Evolutionary conservation across 2,888 invertebrate genomes (phyloP), one percentile per base, ranked within the genome.

Genomic region (Beris morrisii): DNA sequence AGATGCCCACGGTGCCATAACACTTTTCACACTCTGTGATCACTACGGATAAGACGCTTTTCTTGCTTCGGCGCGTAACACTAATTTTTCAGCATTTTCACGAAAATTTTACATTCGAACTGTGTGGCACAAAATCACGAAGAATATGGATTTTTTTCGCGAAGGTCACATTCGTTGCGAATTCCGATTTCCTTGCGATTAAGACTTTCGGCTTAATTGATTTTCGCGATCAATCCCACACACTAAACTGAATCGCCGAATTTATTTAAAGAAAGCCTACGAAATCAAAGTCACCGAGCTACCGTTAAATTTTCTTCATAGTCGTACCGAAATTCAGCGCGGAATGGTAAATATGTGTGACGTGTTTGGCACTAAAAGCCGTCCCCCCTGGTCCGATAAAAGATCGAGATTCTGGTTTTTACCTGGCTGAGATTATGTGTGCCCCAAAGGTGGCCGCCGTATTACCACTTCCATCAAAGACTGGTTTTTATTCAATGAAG

Each of bases 401-500:
- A 50, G 61, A 52, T 52, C 52, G 50, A 13, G n/a, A 61, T 30
- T 61, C 61, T 50, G 61, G 61, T 61, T 61, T 52, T 53, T 52
- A 50, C 61, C 15, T 61, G 50, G 22, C 30, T 45, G 13, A 46
- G 59, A 59, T 48, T 31, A 13, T 32, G 59, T 32, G 52, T 22
- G 28, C 52, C 32, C 32, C 52, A 61, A 50, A 61, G 52, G 61
- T 61, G 61, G 50, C 43, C 61, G 50, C 12, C 28, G 43, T 9
- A 50, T 43, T 52, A 61, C 48, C 11, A 61, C 50, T 61, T 61
- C 50, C 50, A 61, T 61, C 50, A 50, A 50, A 61, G 61, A 61
- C 61, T 52, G 61, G 61, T 61, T 61, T 61, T 61, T 7, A 38
- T 13, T 61, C 38, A 61, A 61, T 61, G 52, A 52, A 50, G 61